phyloP scores from a whole-genome alignment of 2,113 vertebrate species.

The Tetraodon nigroviridis region DNA sequence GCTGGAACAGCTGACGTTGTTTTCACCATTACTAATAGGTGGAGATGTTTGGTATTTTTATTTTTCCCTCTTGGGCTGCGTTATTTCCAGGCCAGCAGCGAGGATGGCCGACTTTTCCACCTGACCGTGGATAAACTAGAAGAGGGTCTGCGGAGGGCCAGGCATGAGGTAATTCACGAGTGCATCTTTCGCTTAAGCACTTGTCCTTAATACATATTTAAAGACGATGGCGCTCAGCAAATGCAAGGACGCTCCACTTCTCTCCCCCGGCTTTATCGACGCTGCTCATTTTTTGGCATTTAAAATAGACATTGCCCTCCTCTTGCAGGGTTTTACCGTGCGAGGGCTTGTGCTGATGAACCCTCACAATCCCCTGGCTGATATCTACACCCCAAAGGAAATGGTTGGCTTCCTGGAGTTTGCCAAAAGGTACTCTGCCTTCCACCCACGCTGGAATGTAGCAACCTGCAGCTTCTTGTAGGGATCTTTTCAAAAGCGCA shows the following conservation, averaged over 20 bases:
- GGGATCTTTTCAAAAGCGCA: conserved; percentile 6
- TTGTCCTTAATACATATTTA: conserved; percentile 17
- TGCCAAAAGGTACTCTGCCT: conserved; percentile 82
- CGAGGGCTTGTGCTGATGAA: conserved; percentile 89
- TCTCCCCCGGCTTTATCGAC: too few relatives aligned
- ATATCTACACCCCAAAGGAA: conserved; percentile 84
- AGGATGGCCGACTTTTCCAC: conserved; percentile 82
- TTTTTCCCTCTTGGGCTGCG: not conserved
- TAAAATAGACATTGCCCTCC: not conserved
- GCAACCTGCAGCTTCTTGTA: conserved; percentile 24
- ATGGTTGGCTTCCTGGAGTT: conserved; percentile 87
- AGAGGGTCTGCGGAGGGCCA: conserved; percentile 76
- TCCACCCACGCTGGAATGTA: conserved; percentile 5
- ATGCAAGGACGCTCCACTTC: conserved; percentile 1
- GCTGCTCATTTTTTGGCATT: too few relatives aligned
- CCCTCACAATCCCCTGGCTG: conserved; percentile 93
- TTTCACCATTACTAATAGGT: not conserved
- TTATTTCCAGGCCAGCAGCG: conserved; percentile 72
- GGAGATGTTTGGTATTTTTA: not conserved
- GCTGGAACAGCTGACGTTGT: not conserved
- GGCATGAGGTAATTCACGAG: conserved; percentile 55
- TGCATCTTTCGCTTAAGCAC: not conserved
- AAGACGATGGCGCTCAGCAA: not conserved
- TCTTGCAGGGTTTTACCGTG: conserved; percentile 78
- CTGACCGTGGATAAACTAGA: conserved; percentile 90